Evolutionary conservation across 2,113 vertebrate genomes (phyloP).

Genomic region (Okapia johnstoni): DNA sequence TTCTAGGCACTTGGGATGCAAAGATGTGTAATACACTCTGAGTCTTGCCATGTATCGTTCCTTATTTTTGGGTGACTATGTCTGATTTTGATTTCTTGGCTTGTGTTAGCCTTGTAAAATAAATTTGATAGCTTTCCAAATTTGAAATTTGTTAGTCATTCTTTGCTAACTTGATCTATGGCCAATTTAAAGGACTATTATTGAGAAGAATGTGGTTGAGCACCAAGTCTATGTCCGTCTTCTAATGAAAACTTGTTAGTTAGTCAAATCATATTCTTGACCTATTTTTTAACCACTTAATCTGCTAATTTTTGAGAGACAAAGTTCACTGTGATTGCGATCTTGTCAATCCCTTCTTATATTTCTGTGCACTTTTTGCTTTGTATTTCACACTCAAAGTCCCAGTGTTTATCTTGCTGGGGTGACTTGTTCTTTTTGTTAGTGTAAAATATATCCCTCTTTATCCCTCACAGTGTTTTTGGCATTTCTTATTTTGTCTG

Average conservation of each 20-base stretch:
- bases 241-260: background rate
- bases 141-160: background rate
- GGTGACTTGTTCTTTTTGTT: background rate
- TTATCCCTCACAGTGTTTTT: background rate
- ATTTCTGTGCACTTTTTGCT: background rate
- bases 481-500: background rate
- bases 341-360: background rate
- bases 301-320: constrained; percentile 4
- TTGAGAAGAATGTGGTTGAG: background rate
- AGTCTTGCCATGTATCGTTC: background rate
- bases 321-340: background rate
- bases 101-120: background rate
- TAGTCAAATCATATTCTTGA: background rate
- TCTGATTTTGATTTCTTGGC: background rate
- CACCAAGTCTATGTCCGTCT: background rate
- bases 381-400: background rate
- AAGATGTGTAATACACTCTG: background rate
- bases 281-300: background rate
- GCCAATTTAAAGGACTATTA: background rate
- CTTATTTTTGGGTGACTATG: background rate
- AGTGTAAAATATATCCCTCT: background rate
- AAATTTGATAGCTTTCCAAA: background rate
- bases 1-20: background rate
- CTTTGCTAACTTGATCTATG: background rate
- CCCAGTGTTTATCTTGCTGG: background rate